These are phyloP conservation scores for Polylopha cassiicola DNA, from an alignment of 2,888 invertebrate genomes.

Conservation along the genomic window DNA sequence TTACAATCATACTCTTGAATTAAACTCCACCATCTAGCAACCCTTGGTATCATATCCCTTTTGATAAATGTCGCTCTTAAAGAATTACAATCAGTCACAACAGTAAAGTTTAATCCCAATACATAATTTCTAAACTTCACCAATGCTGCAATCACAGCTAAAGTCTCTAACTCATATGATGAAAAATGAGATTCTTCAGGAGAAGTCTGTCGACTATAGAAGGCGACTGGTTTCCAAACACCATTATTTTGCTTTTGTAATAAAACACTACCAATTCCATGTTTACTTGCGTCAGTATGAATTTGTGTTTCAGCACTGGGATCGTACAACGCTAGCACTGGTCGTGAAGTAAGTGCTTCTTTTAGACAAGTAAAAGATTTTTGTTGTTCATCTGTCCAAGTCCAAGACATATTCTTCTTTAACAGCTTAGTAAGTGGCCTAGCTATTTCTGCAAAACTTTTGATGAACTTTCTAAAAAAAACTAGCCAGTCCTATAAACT, in stretches of 20 bases:
- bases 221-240: slow-evolving; percentile 16
- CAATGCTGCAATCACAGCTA: slow-evolving; percentile 22
- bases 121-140: slow-evolving; percentile 26
- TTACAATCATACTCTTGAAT: slow-evolving; percentile 21
- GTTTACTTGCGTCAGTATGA: slow-evolving; percentile 22
- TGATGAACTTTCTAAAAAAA: slow-evolving; percentile 14
- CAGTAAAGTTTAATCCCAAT: slow-evolving; percentile 23
- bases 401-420: slow-evolving; percentile 10
- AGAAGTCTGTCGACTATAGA: slow-evolving; percentile 22
- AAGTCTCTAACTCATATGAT: slow-evolving; percentile 27
- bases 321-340: slow-evolving; percentile 31
- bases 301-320: slow-evolving; percentile 25
- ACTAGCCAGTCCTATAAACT: slow-evolving; percentile 15
- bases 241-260: slow-evolving; percentile 6
- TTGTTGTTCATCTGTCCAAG: slow-evolving; percentile 6
- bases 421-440: slow-evolving; percentile 6
- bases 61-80: slow-evolving; percentile 24
- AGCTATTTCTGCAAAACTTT: slow-evolving; percentile 1
- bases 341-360: slow-evolving; percentile 8
- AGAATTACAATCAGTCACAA: slow-evolving; percentile 26
- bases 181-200: slow-evolving; percentile 25
- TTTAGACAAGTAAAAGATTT: slow-evolving; percentile 10
- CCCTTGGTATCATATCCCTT: slow-evolving; percentile 23
- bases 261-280: slow-evolving; percentile 19
- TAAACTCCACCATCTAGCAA: slow-evolving; percentile 24